A percentile compares a stretch with the other conserved stretches of the same genome.
These are phyloP conservation scores for Danio choprae DNA, from an alignment of 2,797 vertebrate species.

Conservation along the genomic window DNA sequence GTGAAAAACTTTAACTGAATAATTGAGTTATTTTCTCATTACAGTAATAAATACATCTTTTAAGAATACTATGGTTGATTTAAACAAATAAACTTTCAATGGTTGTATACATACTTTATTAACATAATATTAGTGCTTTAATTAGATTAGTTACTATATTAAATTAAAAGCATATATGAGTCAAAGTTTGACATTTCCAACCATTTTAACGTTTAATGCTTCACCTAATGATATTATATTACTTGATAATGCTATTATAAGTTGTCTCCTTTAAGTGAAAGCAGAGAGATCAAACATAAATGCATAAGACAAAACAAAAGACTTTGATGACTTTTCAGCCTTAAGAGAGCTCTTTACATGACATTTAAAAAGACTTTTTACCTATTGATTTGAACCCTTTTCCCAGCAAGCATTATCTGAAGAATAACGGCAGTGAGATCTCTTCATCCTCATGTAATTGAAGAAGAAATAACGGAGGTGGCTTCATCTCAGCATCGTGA, in stretches of 20 bases:
- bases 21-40: too few species aligned
- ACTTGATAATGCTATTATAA: neutral
- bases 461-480: conserved; percentile 8
- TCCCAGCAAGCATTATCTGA: conserved; percentile 11
- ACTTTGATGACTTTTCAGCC: conserved; percentile 17
- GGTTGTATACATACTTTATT: too few species aligned
- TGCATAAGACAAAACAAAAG: conserved; percentile 23
- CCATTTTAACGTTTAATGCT: neutral
- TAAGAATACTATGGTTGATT: too few species aligned
- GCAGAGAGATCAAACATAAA: conserved; percentile 24
- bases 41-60: too few species aligned
- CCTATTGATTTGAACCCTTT: conserved; percentile 45
- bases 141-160: neutral
- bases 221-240: neutral
- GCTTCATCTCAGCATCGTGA: conserved; percentile 1
- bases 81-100: too few species aligned
- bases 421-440: conserved; percentile 33
- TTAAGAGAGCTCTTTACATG: neutral
- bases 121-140: too few species aligned
- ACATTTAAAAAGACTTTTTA: conserved; percentile 27
- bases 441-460: conserved; percentile 31
- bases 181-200: neutral
- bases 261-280: neutral
- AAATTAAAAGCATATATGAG: neutral
- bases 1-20: too few species aligned